A percentile compares a stretch with the other conserved stretches of the same genome.
Evolutionary conservation across 2,113 vertebrate genomes (phyloP).

Genomic region (Perca flavescens): DNA sequence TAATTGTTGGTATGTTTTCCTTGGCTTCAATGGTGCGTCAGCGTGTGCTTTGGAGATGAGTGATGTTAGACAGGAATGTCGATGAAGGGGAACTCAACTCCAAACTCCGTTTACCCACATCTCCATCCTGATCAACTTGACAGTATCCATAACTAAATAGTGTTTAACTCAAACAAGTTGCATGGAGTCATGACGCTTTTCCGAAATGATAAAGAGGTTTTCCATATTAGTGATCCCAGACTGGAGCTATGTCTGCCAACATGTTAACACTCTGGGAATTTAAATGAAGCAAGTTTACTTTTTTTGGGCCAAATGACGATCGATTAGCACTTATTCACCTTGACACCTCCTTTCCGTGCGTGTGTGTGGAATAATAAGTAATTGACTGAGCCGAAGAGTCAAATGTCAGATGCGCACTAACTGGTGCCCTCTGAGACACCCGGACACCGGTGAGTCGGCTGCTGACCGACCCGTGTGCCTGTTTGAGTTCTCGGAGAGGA

Average conservation of each 20-base stretch:
- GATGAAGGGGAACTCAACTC: background rate
- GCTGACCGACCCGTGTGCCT: slow-evolving; percentile 17
- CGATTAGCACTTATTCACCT: slow-evolving; percentile 32
- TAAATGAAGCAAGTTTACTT: background rate
- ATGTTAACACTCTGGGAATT: background rate
- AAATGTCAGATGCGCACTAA: slow-evolving; percentile 47
- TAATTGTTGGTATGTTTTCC: background rate
- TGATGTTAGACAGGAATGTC: background rate
- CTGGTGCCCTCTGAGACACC: slow-evolving; percentile 34
- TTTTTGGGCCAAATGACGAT: slow-evolving; percentile 22
- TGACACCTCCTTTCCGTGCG: slow-evolving; percentile 27
- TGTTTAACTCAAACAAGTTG: slow-evolving; percentile 13
- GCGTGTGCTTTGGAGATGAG: slow-evolving; percentile 2
- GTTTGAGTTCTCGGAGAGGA: background rate
- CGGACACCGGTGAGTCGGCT: slow-evolving; percentile 4
- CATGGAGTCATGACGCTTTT: background rate
- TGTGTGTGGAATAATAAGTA: slow-evolving; percentile 53
- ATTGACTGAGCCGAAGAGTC: slow-evolving; percentile 40
- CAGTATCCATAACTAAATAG: background rate
- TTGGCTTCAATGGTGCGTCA: background rate
- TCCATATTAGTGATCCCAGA: background rate
- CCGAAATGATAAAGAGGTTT: background rate
- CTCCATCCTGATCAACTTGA: background rate
- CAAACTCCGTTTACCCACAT: background rate
- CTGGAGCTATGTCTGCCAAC: background rate